Conservation (phyloP, 1,140 invertebrate genomes). For the Leptoteleia sp. region DNA sequence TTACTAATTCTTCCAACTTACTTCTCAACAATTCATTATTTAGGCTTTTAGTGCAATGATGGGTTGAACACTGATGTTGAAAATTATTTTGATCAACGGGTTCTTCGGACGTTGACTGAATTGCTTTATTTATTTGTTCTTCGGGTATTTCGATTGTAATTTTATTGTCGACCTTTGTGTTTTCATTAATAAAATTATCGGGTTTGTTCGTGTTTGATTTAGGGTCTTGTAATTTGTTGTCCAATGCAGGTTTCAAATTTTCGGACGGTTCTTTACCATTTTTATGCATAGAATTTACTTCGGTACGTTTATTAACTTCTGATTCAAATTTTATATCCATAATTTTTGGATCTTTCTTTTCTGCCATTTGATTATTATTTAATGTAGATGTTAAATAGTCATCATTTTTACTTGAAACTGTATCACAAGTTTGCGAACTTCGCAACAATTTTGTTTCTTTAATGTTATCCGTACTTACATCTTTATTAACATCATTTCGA, state of each 20-base stretch:
- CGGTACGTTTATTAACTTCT: too few species aligned
- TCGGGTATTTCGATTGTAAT: neutral
- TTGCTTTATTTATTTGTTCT: too few species aligned
- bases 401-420: neutral
- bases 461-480: neutral
- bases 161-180: too few species aligned
- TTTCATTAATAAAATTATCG: too few species aligned
- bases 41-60: slow-evolving; percentile 21
- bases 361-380: neutral
- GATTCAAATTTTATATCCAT: too few species aligned
- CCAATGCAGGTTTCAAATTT: too few species aligned
- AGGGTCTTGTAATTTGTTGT: too few species aligned
- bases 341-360: neutral
- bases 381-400: neutral
- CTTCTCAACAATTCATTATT: slow-evolving; percentile 40
- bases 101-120: too few species aligned
- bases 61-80: slow-evolving; percentile 36
- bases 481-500: slow-evolving; percentile 3
- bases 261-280: too few species aligned
- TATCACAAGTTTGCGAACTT: neutral
- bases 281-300: too few species aligned
- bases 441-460: neutral
- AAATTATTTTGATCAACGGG: too few species aligned
- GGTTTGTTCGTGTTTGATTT: too few species aligned
- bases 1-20: slow-evolving; percentile 66